Evolutionary conservation across 1,140 invertebrate genomes (phyloP), one percentile per base, ranked within the genome.

Genomic region (Thaumatotibia leucotreta): DNA sequence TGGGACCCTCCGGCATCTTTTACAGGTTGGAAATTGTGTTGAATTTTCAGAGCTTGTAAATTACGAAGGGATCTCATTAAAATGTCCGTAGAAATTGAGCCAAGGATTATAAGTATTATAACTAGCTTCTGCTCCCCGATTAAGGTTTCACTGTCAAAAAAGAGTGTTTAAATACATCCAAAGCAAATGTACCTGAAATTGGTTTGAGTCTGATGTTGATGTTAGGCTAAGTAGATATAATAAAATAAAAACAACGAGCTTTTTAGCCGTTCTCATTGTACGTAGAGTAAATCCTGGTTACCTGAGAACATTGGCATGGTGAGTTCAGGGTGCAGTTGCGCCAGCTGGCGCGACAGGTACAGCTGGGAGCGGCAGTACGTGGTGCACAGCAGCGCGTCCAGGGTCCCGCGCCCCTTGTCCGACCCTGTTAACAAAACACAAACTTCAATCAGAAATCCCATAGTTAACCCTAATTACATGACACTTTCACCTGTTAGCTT

Each of bases 291-390:
- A 45, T 35, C 1, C 2, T 17, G 14, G n/a, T 93, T 88, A 98
- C 97, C 98, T 82, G 98, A 99, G 91, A 99, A 99, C 94, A 99
- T 99, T 0, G 98, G 97, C 98, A 99, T 99, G 8, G 98, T 99
- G 0, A 99, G 93, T 80, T 99, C 98, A 0, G 98, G 97, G 88
- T 99, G 98, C 9, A 99, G 92, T 65, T 97, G 95, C 0, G 98
- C 96, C 67, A 99, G 91, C 81, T 99, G 97, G 65, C 96, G 93
- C 0, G 97, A 98, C 2, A 99, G 92, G 87, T 97, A 97, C 77
- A 97, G 94, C 91, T 99, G 98, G 33, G 97, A 97, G 32, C 97
- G 94, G 80, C 97, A 98, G 90, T 98, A 98, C 0, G 96, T 96
- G 1, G 95, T 96, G 24, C 95, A 95, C 23, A 99, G 92, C 27